These are phyloP conservation scores for Blennius ocellaris DNA, from an alignment of 2,113 vertebrate genomes.

Conservation along the genomic window DNA sequence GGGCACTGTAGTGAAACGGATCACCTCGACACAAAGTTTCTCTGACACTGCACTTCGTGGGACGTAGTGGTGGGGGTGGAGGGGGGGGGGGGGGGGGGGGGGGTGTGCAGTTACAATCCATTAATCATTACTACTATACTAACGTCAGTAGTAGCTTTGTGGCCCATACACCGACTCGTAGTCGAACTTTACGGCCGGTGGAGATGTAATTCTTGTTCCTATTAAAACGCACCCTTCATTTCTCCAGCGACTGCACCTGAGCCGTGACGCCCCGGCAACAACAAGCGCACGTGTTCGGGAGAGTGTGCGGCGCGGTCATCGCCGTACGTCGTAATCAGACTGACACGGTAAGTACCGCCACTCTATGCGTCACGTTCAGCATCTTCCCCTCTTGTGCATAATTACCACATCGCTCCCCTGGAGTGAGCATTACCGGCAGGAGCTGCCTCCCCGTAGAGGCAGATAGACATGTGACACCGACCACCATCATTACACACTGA, in stretches of 20 bases:
- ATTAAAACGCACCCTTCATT: constrained; percentile 25
- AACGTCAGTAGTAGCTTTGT: constrained; percentile 21
- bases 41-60: constrained; percentile 54
- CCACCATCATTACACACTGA: constrained; percentile 63
- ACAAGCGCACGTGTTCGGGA: constrained; percentile 20
- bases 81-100: too few relatives aligned
- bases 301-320: constrained; percentile 8
- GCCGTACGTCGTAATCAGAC: constrained; percentile 39
- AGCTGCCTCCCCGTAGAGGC: constrained; percentile 27
- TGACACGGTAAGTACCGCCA: constrained; percentile 53
- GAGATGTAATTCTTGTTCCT: neutral
- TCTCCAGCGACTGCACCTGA: constrained; percentile 10
- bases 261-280: constrained; percentile 15
- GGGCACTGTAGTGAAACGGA: constrained; percentile 52
- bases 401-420: constrained; percentile 58
- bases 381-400: constrained; percentile 55
- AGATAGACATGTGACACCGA: constrained; percentile 54
- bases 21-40: constrained; percentile 63
- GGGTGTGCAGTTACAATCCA: constrained; percentile 37
- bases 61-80: constrained; percentile 11
- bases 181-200: neutral
- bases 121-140: constrained; percentile 55
- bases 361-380: constrained; percentile 30
- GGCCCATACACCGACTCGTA: neutral
- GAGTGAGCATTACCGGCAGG: constrained; percentile 28